phyloP scores from a whole-genome alignment of 2,888 invertebrate genomes.

The Autographa gamma region DNA sequence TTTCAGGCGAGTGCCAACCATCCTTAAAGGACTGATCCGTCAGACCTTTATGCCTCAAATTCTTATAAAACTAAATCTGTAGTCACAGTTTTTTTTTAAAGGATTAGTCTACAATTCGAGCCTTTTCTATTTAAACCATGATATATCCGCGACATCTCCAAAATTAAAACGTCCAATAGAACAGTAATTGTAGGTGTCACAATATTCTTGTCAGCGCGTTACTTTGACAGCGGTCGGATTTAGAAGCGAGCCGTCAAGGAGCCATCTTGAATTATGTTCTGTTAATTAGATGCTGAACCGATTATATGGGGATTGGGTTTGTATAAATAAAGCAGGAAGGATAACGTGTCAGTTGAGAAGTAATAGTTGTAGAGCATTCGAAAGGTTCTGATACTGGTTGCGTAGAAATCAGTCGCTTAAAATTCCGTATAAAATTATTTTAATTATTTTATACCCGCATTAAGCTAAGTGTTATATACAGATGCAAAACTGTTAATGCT shows the following conservation, averaged over 20 bases:
- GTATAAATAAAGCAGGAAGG: conserved; percentile 25
- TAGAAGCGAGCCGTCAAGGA: conserved; percentile 72
- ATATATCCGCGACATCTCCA: conserved; percentile 58
- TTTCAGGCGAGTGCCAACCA: too few relatives aligned
- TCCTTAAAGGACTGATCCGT: too few relatives aligned
- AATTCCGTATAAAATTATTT: too few relatives aligned
- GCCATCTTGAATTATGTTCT: conserved; percentile 66
- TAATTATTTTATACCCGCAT: too few relatives aligned
- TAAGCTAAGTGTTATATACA: too few relatives aligned
- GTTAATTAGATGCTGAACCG: conserved; percentile 69
- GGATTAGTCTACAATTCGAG: too few relatives aligned
- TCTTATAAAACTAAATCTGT: too few relatives aligned
- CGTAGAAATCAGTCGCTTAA: neutral
- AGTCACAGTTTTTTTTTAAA: too few relatives aligned
- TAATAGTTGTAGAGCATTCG: neutral
- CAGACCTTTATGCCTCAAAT: too few relatives aligned
- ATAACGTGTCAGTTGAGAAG: neutral
- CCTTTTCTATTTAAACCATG: conserved; percentile 8
- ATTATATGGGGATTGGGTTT: conserved; percentile 40
- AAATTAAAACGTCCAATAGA: conserved; percentile 57
- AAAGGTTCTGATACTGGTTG: neutral
- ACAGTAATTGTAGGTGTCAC: conserved; percentile 84
- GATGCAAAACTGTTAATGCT: too few relatives aligned
- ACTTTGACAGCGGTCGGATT: conserved; percentile 77
- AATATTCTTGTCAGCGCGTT: conserved; percentile 80